Evolutionary conservation across 2,888 invertebrate species (phyloP).

Genomic region (Steinernema carpocapsae): DNA sequence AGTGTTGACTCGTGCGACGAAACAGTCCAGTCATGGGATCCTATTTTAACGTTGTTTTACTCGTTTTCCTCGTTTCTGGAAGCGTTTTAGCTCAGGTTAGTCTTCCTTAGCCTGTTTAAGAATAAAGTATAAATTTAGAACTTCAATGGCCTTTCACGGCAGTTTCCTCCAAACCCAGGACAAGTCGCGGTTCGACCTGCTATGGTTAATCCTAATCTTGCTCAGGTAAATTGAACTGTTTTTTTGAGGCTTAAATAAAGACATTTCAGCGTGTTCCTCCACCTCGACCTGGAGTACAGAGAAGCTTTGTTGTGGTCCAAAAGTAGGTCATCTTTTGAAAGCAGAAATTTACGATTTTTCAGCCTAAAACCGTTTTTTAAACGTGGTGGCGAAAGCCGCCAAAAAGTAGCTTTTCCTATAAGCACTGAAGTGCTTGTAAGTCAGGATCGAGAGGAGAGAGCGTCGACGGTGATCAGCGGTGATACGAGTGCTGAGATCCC

Average conservation of each 20-base stretch:
- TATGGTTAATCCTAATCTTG: neutral
- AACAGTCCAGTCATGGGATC: neutral
- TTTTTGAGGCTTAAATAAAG: neutral
- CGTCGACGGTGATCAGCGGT: neutral
- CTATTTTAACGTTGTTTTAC: neutral
- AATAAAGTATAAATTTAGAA: conserved; percentile 2
- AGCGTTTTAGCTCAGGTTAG: neutral
- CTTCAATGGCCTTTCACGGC: conserved; percentile 4
- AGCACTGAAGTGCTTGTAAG: no score
- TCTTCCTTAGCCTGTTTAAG: neutral
- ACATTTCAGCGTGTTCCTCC: neutral
- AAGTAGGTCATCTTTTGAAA: neutral
- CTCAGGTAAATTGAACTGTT: neutral
- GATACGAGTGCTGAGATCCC: neutral
- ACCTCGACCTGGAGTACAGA: neutral
- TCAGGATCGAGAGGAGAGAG: no score
- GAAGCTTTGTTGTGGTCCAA: neutral
- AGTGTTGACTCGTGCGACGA: neutral
- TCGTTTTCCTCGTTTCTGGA: neutral
- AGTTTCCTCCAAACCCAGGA: conserved; percentile 14
- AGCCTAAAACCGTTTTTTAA: neutral
- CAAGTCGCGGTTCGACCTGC: neutral
- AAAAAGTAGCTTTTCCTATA: neutral
- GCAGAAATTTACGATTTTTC: neutral
- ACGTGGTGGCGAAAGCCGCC: conserved; percentile 2